Conservation (phyloP, 2,888 invertebrate genomes). For the Molorchus minor region DNA sequence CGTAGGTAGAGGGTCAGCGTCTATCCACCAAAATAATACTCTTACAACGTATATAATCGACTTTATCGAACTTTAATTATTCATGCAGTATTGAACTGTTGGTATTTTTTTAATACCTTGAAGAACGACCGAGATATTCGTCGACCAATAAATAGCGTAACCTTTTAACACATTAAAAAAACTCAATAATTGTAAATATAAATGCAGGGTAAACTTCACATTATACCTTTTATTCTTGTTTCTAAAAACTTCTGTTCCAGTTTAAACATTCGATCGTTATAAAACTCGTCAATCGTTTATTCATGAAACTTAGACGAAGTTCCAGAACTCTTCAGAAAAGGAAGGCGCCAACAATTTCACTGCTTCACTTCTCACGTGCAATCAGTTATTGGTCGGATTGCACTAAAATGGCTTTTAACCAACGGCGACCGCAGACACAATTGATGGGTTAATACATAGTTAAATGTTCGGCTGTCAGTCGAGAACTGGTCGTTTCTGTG, state of each 20-base stretch:
- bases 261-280: not conserved
- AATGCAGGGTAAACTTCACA: too few relatives aligned
- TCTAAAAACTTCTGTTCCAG: not conserved
- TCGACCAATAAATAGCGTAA: too few relatives aligned
- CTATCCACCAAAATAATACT: too few relatives aligned
- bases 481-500: slow-evolving; percentile 17
- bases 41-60: not conserved
- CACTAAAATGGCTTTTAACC: not conserved
- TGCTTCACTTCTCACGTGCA: not conserved
- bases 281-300: not conserved
- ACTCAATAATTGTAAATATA: too few relatives aligned
- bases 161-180: too few relatives aligned
- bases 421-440: not conserved
- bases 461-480: slow-evolving; percentile 21
- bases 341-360: not conserved
- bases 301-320: not conserved
- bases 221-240: too few relatives aligned
- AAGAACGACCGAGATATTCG: too few relatives aligned
- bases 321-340: not conserved
- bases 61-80: slow-evolving; percentile 6
- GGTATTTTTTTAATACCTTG: too few relatives aligned
- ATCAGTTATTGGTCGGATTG: not conserved
- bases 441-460: slow-evolving; percentile 24
- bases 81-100: not conserved
- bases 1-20: too few relatives aligned